Evolutionary conservation across 2,888 invertebrate genomes (phyloP), one percentile per base, ranked within the genome.

Genomic region (Linhomoeus sp.): DNA sequence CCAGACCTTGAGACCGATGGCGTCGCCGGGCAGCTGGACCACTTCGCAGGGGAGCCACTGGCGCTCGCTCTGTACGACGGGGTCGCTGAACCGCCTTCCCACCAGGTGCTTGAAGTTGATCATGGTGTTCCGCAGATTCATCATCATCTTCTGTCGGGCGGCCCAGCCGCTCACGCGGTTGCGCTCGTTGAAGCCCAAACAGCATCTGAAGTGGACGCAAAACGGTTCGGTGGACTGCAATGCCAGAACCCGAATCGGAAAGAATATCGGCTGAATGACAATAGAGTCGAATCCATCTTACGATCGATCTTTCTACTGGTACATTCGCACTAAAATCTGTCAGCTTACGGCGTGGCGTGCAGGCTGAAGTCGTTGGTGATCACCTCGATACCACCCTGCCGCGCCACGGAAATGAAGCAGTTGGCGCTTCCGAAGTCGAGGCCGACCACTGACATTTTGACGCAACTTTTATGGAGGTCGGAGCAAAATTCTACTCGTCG

Each of bases 321-420:
- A n/a, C n/a, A n/a, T n/a, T n/a, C 43, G 17, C 41, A 46, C 37
- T 12, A 2, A 40, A 22, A 42, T 38, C 35, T 29, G 43, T 43
- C 55, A 72, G 87, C 92, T 90, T 76, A 97, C 90, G 97, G 94
- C 56, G 97, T 99, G 60, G 80, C 81, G 64, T 94, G 77, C 61
- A 92, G 78, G 72, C 92, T 92, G 74, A 94, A 97, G 73, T 99
- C 97, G 73, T 99, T 99, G 54, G 90, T 87, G 62, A 97, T 81
- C 52, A 94, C 94, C 73, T 99, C 97, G 65, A 99, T 97, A 63
- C 97, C 97, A 67, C 97, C 97, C 66, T 88, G 84, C 71, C 90
- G 81, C 52, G 94, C 97, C 50, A 92, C 90, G 56, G 88, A 92
- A 62, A 97, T 79, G 74, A 86, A 94, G 74, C 90, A 90, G 62